Conservation (phyloP, 2,113 vertebrate genomes). For the Prietella phreatophila region DNA sequence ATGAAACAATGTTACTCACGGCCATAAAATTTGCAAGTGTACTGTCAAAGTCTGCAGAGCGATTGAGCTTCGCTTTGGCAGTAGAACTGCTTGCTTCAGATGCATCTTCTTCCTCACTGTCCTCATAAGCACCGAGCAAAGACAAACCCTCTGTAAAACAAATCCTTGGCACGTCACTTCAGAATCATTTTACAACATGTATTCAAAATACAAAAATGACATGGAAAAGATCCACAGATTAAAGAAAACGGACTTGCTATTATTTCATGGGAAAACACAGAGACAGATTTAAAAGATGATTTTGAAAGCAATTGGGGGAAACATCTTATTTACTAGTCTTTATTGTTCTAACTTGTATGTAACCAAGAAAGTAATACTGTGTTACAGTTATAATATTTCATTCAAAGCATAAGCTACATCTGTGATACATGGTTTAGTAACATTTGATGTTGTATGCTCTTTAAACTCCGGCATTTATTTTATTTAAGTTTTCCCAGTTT, state of each 20-base stretch:
- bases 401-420: not conserved
- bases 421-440: not conserved
- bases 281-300: not conserved
- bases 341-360: not conserved
- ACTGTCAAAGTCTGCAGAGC: constrained; percentile 88
- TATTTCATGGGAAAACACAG: not conserved
- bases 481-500: not conserved
- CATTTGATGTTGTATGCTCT: not conserved
- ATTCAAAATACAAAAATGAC: not conserved
- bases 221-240: not conserved
- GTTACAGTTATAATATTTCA: not conserved
- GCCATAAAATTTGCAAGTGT: constrained; percentile 95
- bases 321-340: not conserved
- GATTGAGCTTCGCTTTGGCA: constrained; percentile 72
- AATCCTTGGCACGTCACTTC: not conserved
- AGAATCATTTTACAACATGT: not conserved
- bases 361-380: not conserved
- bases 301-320: not conserved
- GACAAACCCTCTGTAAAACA: constrained; percentile 83
- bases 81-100: constrained; percentile 60
- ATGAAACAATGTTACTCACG: constrained; percentile 70
- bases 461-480: not conserved
- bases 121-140: constrained; percentile 92
- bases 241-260: not conserved
- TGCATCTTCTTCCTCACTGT: constrained; percentile 90